Conservation (phyloP, 92 coral and sea anemone genomes). For the Epizoanthus stellaris region DNA sequence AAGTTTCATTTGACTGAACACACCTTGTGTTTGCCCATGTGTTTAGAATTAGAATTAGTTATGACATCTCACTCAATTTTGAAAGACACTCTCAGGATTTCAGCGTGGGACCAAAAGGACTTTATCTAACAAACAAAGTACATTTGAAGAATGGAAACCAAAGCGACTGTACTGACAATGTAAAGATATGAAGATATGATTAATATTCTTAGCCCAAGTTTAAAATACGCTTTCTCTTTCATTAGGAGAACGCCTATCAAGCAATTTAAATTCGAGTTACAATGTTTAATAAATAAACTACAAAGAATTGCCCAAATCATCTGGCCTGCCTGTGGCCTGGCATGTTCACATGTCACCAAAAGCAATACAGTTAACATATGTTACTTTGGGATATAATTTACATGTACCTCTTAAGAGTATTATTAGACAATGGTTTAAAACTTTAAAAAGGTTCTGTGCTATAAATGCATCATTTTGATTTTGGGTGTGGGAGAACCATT, state of each 20-base stretch:
- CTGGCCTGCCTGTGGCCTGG: not conserved
- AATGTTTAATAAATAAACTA: not conserved
- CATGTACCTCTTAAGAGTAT: not conserved
- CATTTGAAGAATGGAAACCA: not conserved
- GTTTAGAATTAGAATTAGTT: not conserved
- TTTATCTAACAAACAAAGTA: not conserved
- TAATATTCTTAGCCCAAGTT: not conserved
- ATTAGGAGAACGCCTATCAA: not conserved
- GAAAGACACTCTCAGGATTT: not conserved
- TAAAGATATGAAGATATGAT: not conserved
- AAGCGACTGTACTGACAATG: not conserved
- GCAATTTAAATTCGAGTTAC: not conserved
- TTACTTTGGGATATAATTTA: not conserved
- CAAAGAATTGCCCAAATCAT: too few relatives aligned
- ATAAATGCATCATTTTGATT: not conserved
- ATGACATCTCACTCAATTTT: not conserved
- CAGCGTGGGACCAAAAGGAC: not conserved
- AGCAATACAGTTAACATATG: not conserved
- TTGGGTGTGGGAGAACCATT: too few relatives aligned
- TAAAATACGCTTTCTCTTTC: conserved; percentile 11
- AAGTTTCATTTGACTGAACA: not conserved
- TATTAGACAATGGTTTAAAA: not conserved
- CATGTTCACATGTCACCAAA: not conserved
- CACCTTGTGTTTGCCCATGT: not conserved
- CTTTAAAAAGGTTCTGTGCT: not conserved